Evolutionary conservation across 64 coral and sea anemone species (phyloP).

Genomic region (Pocillopora verrucosa): DNA sequence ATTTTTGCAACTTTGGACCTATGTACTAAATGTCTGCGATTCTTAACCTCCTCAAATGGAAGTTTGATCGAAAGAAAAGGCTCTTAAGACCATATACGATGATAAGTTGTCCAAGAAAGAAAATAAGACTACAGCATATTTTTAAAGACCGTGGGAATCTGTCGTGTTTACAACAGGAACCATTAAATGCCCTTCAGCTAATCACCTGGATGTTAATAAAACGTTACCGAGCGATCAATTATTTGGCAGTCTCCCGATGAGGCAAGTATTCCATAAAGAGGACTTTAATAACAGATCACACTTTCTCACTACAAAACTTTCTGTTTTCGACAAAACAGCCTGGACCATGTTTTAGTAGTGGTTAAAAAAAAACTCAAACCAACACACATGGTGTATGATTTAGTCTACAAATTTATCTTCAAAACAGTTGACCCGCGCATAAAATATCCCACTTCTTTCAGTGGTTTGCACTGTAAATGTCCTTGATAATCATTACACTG

Average conservation of each 20-base stretch:
- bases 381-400: no score
- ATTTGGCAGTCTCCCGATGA: neutral
- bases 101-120: neutral
- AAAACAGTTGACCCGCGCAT: neutral
- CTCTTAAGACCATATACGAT: neutral
- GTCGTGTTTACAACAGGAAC: slow-evolving; percentile 6
- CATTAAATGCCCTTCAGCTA: slow-evolving; percentile 16
- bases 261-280: neutral
- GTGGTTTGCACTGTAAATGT: neutral
- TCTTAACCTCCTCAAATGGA: neutral
- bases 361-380: no score
- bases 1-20: neutral
- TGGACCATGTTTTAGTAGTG: no score
- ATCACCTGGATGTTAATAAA: neutral
- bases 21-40: neutral
- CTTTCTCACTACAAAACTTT: no score
- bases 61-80: no score
- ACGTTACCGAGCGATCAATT: neutral
- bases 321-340: no score
- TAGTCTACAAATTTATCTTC: no score
- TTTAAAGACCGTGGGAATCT: slow-evolving; percentile 6
- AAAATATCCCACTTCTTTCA: neutral
- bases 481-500: neutral
- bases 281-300: no score
- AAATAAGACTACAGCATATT: neutral